These are phyloP conservation scores for Sphaeramia orbicularis DNA, from an alignment of 2,797 vertebrate species.

Conservation along the genomic window DNA sequence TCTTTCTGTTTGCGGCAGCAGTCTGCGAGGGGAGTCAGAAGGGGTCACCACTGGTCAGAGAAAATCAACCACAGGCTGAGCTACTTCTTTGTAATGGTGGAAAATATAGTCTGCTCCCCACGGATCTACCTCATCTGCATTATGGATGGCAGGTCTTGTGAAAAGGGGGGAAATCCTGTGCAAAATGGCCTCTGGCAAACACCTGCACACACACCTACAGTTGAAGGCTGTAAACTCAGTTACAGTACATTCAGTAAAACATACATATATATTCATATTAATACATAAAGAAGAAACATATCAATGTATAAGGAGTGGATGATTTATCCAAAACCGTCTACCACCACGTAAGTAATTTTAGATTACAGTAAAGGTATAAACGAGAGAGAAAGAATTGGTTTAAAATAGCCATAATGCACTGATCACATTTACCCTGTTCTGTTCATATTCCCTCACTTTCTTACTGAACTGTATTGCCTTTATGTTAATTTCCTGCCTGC, in stretches of 20 bases:
- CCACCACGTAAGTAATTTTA: too few species aligned
- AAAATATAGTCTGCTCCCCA: background rate
- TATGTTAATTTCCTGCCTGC: too few species aligned
- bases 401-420: too few species aligned
- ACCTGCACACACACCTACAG: conserved; percentile 1
- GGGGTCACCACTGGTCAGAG: conserved; percentile 1
- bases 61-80: conserved; percentile 17
- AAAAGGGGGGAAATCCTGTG: conserved; percentile 6
- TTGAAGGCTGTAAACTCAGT: too few species aligned
- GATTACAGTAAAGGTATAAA: too few species aligned
- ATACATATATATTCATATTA: conserved; percentile 3
- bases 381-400: too few species aligned
- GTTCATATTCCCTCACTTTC: too few species aligned
- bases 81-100: conserved; percentile 21
- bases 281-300: background rate
- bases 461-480: too few species aligned
- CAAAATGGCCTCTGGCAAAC: conserved; percentile 1
- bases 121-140: conserved; percentile 19
- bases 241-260: too few species aligned
- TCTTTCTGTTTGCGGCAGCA: conserved; percentile 4
- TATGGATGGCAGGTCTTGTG: conserved; percentile 33
- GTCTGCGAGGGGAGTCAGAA: background rate
- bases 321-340: background rate
- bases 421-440: too few species aligned
- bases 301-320: background rate